phyloP scores from a whole-genome alignment of 2,113 vertebrate genomes.

The Guaruba guarouba region DNA sequence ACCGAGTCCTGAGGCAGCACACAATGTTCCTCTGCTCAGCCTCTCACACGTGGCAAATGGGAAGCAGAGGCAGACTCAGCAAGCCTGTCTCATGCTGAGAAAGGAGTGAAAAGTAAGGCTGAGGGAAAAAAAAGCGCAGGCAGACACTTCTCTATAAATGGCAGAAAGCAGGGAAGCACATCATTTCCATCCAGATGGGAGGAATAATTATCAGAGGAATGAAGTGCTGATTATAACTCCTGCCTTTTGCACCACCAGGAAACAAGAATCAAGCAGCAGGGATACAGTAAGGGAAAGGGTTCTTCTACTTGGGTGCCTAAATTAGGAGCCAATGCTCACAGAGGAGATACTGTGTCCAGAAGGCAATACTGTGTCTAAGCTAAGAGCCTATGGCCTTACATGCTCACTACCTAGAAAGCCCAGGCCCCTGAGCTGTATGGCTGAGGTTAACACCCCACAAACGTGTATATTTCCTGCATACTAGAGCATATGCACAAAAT shows the following conservation, averaged over 20 bases:
- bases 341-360: neutral
- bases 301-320: neutral
- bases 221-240: neutral
- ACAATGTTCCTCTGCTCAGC: constrained; percentile 20
- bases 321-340: neutral
- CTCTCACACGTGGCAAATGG: constrained; percentile 25
- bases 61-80: constrained; percentile 24
- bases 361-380: neutral
- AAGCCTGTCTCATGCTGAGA: neutral
- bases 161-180: neutral
- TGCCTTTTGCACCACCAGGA: neutral
- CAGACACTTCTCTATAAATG: constrained; percentile 1
- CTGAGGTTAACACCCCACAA: neutral
- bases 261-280: neutral
- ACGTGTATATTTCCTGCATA: neutral
- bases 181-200: neutral
- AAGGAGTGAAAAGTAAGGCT: constrained; percentile 40
- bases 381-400: neutral
- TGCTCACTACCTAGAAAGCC: neutral
- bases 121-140: neutral
- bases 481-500: neutral
- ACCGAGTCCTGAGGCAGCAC: neutral
- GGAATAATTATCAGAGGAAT: constrained; percentile 21
- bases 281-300: neutral
- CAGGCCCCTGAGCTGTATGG: neutral